Evolutionary conservation across 2,888 invertebrate genomes (phyloP).

Genomic region (Pyrrhia umbra): DNA sequence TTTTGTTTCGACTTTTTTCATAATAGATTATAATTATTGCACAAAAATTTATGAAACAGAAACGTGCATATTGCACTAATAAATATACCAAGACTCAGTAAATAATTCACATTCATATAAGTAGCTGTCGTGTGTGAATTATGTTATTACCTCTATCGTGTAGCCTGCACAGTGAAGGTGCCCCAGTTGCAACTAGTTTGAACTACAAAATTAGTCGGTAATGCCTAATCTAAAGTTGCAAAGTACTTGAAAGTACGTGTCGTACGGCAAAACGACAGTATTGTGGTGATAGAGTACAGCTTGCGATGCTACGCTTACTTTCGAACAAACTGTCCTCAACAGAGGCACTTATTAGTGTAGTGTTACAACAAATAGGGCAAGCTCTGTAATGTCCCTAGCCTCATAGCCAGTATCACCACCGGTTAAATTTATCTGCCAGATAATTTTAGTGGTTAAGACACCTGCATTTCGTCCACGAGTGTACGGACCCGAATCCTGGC

Average conservation of each 20-base stretch:
- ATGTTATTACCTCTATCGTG: slow-evolving; percentile 40
- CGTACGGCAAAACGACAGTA: slow-evolving; percentile 29
- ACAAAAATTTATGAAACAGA: neutral
- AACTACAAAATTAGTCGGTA: slow-evolving; percentile 54
- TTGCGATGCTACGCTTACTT: slow-evolving; percentile 1
- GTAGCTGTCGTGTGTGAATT: slow-evolving; percentile 41
- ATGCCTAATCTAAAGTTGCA: slow-evolving; percentile 49
- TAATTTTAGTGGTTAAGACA: no score
- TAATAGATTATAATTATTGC: neutral
- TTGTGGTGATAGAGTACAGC: neutral
- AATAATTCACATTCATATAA: slow-evolving; percentile 45
- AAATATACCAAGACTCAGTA: slow-evolving; percentile 15
- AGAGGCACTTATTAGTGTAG: neutral
- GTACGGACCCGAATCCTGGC: no score
- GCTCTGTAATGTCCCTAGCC: neutral
- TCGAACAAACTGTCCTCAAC: no score
- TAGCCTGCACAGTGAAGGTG: slow-evolving; percentile 44
- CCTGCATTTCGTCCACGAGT: no score
- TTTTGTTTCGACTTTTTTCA: no score
- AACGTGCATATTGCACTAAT: slow-evolving; percentile 16
- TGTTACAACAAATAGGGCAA: neutral
- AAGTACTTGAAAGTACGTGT: slow-evolving; percentile 46
- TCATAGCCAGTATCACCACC: neutral
- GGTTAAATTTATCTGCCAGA: no score
- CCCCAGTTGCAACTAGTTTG: slow-evolving; percentile 58